Evolutionary conservation across 1,140 invertebrate species (phyloP), one percentile per base, ranked within the genome.

Genomic region (Phocides pigmalion): DNA sequence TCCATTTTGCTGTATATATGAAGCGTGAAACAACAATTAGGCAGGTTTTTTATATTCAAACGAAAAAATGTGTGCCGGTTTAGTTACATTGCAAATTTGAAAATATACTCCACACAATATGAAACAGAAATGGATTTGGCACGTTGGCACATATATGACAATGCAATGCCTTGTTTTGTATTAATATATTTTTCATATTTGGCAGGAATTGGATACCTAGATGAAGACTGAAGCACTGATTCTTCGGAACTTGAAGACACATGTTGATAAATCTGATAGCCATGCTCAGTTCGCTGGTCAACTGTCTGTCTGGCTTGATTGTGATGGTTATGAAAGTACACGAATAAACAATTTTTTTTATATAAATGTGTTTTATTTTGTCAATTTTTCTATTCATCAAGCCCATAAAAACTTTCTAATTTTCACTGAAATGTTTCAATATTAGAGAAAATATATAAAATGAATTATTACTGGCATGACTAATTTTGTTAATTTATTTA

Each of bases 171-270:
- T 4, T 3, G 17, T 16, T 12, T 16, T 20, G 15, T 58, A 28
- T 58, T 56, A 20, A 53, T 47, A n/a, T 56, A 47, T 65, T 47
- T 68, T 22, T 64, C 66, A 14, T 66, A 42, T 72, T 72, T 62
- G 16, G 62, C 69, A 70, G 68, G 63, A 59, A 20, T 51, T 70
- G 67, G 68, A 49, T 64, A 37, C 69, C 69, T 9, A 66, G 72
- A 19, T 74, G 72, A 74, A 62, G 49, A 35, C 15, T 32, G 47
- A 15, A 28, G 12, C 32, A 32, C 3, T 28, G n/a, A 51, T 32
- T 32, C 28, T 32, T 1, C 11, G 28, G 49, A 35, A n/a, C 25
- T 51, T 11, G 32, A 50, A 17, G 35, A 39, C 0, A 39, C n/a
- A 14, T 1, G n/a, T 14, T 14, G 35, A 4, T 14, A 39, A 1